Conservation (phyloP, 2,113 vertebrate species). For the Mus musculus region GRCm39 chr1:94213501-94214000, state of each 20-base stretch:
- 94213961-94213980: conserved; percentile 50
- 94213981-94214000: conserved; percentile 51
- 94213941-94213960: conserved; percentile 71
- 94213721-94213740: not conserved
- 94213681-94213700: not conserved
- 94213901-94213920: conserved; percentile 61
- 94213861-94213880: not conserved
- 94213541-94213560: too few relatives aligned
- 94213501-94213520: not conserved
- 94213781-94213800: not conserved
- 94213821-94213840: not conserved
- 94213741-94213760: not conserved
- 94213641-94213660: not conserved
- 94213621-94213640: not conserved
- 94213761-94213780: not conserved
- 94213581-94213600: not conserved
- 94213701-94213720: not conserved
- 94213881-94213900: conserved; percentile 59
- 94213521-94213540: not conserved
- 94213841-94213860: conserved; percentile 60
- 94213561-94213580: not conserved
- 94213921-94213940: not conserved
- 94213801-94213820: not conserved
- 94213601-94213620: not conserved
- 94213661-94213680: not conserved